These are phyloP conservation scores for Synchiropus splendidus DNA, from an alignment of 2,113 vertebrate genomes.

Conservation along the genomic window DNA sequence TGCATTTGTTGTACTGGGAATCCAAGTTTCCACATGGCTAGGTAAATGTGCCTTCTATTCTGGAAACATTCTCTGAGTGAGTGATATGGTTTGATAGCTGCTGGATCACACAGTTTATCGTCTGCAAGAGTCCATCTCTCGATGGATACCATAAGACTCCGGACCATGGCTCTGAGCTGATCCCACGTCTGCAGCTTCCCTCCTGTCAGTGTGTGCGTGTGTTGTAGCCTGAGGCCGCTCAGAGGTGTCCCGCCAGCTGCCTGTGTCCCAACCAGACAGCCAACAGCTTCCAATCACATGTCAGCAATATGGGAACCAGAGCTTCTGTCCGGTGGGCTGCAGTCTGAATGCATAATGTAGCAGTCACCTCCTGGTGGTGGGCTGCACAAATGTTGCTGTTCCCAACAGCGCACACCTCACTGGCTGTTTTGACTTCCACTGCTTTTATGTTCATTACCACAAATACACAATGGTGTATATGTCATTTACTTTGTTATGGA, in stretches of 20 bases:
- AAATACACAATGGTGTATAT: too few relatives aligned
- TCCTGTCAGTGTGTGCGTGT: slow-evolving; percentile 12
- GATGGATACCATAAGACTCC: slow-evolving; percentile 25
- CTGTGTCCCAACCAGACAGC: slow-evolving; percentile 62
- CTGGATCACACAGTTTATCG: not conserved
- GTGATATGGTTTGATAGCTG: too few relatives aligned
- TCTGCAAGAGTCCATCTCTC: not conserved
- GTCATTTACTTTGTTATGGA: slow-evolving; percentile 10
- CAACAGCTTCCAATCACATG: slow-evolving; percentile 72
- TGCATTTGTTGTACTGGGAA: slow-evolving; percentile 50
- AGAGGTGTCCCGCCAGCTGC: slow-evolving; percentile 67
- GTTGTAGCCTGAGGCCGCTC: slow-evolving; percentile 48
- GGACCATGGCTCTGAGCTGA: slow-evolving; percentile 27
- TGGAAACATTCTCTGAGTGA: not conserved
- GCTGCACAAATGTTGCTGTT: slow-evolving; percentile 11
- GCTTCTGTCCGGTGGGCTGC: slow-evolving; percentile 62
- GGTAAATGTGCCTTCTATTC: slow-evolving; percentile 45
- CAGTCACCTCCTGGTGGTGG: slow-evolving; percentile 48
- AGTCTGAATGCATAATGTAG: slow-evolving; percentile 60
- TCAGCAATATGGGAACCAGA: slow-evolving; percentile 70
- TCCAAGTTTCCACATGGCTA: slow-evolving; percentile 62
- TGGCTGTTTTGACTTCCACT: too few relatives aligned
- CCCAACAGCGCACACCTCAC: too few relatives aligned
- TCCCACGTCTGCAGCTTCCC: slow-evolving; percentile 5
- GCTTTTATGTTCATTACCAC: not conserved